These are phyloP conservation scores for Stenopsyche tienmushanensis DNA, from an alignment of 1,140 invertebrate genomes.

Conservation along the genomic window DNA sequence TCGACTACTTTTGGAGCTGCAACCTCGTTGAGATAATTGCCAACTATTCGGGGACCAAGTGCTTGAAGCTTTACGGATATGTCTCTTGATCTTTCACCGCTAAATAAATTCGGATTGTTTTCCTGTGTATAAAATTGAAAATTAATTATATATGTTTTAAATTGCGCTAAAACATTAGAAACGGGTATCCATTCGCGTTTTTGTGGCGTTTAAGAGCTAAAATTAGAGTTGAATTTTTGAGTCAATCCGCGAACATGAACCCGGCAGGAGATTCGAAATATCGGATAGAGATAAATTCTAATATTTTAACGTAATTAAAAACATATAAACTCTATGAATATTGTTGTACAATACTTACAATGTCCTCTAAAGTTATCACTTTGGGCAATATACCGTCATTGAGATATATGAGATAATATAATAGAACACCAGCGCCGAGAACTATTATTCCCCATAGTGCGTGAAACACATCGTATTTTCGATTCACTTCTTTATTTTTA, in stretches of 20 bases:
- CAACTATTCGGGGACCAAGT: slow-evolving; percentile 17
- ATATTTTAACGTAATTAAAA: too few species aligned
- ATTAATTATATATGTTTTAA: background rate
- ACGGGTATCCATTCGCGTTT: too few species aligned
- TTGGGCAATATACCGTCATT: slow-evolving; percentile 2
- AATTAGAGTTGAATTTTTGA: background rate
- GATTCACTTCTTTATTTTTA: too few species aligned
- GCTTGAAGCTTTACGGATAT: background rate
- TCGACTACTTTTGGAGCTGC: slow-evolving; percentile 13
- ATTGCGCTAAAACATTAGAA: background rate
- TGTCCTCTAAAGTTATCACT: background rate
- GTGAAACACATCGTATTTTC: too few species aligned
- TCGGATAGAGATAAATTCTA: too few species aligned
- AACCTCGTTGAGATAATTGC: slow-evolving; percentile 5
- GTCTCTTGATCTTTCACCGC: slow-evolving; percentile 10
- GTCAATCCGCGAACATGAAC: too few species aligned
- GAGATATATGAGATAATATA: slow-evolving; percentile 14
- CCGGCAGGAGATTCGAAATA: too few species aligned
- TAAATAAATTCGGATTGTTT: slow-evolving; percentile 6
- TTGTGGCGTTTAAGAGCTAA: background rate
- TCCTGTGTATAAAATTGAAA: background rate
- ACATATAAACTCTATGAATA: background rate
- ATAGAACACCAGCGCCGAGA: background rate
- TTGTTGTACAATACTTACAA: slow-evolving; percentile 8
- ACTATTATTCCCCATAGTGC: slow-evolving; percentile 13